phyloP scores from a whole-genome alignment of 2,888 invertebrate genomes.

The Sinhomidia bicolor region DNA sequence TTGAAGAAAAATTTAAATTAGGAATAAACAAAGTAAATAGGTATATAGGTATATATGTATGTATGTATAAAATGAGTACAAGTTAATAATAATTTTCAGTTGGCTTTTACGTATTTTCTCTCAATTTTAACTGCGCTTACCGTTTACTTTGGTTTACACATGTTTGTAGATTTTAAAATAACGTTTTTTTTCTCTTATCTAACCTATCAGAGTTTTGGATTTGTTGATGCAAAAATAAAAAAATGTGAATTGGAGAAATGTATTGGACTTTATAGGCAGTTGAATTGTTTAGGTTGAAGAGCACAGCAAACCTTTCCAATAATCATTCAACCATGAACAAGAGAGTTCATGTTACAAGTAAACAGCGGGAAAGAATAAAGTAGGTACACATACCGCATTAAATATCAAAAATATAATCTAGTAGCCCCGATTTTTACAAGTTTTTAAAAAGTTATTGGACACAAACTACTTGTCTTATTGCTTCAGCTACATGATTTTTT shows the following conservation, averaged over 20 bases:
- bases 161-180: no score
- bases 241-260: not conserved
- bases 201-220: no score
- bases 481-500: no score
- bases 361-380: conserved; percentile 50
- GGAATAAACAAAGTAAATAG: no score
- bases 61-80: no score
- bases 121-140: no score
- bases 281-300: not conserved
- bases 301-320: conserved; percentile 38
- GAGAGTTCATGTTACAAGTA: conserved; percentile 54
- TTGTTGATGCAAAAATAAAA: not conserved
- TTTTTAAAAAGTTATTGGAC: conserved; percentile 22
- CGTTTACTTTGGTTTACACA: no score
- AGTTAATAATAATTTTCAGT: no score
- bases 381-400: not conserved
- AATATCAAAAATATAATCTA: conserved; percentile 2
- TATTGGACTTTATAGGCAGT: not conserved
- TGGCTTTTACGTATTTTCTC: no score
- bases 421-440: conserved; percentile 44
- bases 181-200: no score
- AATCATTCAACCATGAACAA: conserved; percentile 51
- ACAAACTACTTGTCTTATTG: not conserved
- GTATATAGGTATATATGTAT: no score
- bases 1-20: no score